Base-by-base conservation (phyloP, 2,888 invertebrate genomes). In the Spisula solida region DNA sequence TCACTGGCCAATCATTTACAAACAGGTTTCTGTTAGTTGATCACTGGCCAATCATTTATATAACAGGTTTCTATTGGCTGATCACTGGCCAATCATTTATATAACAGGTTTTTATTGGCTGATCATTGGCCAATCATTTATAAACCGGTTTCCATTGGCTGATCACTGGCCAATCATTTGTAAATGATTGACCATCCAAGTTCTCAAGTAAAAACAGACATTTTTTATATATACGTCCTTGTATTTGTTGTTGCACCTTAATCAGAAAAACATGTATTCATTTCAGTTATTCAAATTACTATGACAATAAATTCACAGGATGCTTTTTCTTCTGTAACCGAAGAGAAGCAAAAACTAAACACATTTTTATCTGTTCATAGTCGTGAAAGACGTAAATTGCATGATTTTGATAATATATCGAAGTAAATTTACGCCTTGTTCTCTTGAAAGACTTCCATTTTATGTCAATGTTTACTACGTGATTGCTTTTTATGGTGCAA, bases 341-440 rank as follows among this genome's bases (percentile, higher is more conserved):
- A n/a, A n/a, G 2, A 75, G 29, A 34, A 75, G 29, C 31, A 34
- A 34, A 75, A 34, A 29, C n/a, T 8, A 12, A 12, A 75, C n/a
- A 14, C 14, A 25, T 75, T 31, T 34, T 31, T 31, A 16, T 31
- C 18, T 20, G 14, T 18, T 31, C 18, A 1, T 75, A 75, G 29
- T 34, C 29, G 31, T 34, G 16, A 75, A 16, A 31, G 75, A 75
- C 1, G 75, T 75, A 75, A 75, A 75, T 75, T 34, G 75, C 31
- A 75, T 75, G 75, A 75, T 75, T 75, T 75, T 75, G 75, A 75
- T 75, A 34, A 75, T 75, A 75, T 75, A 75, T 75, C 75, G 34
- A 75, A 34, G 75, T 75, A 75, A 75, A 75, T 75, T 75, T 75
- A 75, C 75, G 18, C 75, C 34, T 34, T 31, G 16, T 75, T 34